Evolutionary conservation across 1,140 invertebrate species (phyloP).

Genomic region (Arctopsyche grandis): DNA sequence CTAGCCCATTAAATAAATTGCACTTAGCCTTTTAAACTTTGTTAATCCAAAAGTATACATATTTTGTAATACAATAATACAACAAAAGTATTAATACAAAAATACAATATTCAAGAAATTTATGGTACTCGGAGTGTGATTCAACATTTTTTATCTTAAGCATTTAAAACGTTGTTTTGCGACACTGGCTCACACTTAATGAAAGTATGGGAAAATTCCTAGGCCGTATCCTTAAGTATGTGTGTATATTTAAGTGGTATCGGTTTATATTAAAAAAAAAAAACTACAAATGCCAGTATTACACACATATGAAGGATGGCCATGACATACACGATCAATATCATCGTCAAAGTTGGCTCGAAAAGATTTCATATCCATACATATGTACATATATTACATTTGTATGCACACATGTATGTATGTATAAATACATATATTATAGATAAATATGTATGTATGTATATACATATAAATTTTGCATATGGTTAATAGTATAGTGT

Average conservation of each 20-base stretch:
- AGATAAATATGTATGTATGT: background rate
- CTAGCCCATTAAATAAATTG: too few species aligned
- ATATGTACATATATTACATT: background rate
- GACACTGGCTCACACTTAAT: too few species aligned
- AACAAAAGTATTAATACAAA: too few species aligned
- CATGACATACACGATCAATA: slow-evolving; percentile 3
- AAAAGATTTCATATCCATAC: background rate
- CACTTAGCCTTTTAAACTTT: too few species aligned
- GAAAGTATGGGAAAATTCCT: slow-evolving; percentile 14
- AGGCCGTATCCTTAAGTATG: slow-evolving; percentile 6
- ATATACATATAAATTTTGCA: background rate
- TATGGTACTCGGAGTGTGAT: too few species aligned
- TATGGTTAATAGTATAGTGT: too few species aligned
- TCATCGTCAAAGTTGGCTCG: background rate
- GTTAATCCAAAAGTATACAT: too few species aligned
- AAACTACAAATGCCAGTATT: background rate
- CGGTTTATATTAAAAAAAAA: background rate
- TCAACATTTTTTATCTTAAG: too few species aligned
- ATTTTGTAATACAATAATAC: too few species aligned
- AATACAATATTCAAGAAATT: too few species aligned
- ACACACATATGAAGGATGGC: background rate
- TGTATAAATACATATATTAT: background rate
- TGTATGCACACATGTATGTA: background rate
- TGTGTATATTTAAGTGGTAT: background rate
- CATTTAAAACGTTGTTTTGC: too few species aligned